phyloP scores from a whole-genome alignment of 2,113 vertebrate species.

The Cyrtonyx montezumae region DNA sequence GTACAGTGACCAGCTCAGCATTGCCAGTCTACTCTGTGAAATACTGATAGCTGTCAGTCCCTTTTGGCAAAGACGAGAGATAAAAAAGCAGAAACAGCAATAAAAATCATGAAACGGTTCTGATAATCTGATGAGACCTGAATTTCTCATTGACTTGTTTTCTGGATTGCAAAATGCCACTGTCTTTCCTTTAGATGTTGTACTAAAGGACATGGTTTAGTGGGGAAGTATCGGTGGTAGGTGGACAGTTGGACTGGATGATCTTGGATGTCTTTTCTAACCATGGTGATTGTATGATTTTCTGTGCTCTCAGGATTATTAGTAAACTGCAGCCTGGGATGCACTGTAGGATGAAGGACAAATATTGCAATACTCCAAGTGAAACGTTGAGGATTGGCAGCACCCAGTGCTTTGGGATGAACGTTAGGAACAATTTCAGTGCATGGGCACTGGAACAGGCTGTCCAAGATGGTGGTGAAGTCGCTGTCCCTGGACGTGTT shows the following conservation, averaged over 20 bases:
- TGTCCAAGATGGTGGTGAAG: too few species aligned
- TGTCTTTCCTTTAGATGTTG: not conserved
- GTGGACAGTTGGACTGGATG: too few species aligned
- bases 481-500: too few species aligned
- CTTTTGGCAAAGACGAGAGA: not conserved
- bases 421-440: too few species aligned
- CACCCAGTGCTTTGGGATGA: not conserved
- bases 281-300: not conserved
- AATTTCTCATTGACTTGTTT: not conserved
- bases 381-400: not conserved
- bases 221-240: too few species aligned
- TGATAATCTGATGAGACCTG: not conserved
- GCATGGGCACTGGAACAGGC: too few species aligned
- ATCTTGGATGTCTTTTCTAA: too few species aligned
- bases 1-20: fast-evolving
- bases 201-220: too few species aligned
- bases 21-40: not conserved
- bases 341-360: not conserved
- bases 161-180: not conserved
- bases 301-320: not conserved
- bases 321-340: not conserved
- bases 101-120: not conserved
- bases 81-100: not conserved
- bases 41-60: not conserved
- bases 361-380: not conserved